These are phyloP conservation scores for Harpagoxenus sublaevis DNA, from an alignment of 2,888 invertebrate species.

Conservation along the genomic window DNA sequence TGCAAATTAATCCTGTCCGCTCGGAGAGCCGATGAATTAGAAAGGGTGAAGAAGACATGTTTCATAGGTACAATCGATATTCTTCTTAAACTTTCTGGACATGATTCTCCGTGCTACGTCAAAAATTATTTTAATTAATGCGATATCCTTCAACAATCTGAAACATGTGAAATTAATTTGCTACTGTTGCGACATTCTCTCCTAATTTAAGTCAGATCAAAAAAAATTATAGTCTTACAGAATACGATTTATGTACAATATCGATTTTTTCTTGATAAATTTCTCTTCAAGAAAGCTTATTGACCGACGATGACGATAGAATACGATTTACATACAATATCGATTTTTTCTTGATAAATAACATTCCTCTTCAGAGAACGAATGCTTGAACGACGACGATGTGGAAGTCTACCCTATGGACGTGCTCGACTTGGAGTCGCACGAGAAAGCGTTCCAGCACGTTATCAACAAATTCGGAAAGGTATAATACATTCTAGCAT, in stretches of 20 bases:
- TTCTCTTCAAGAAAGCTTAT: too few species aligned
- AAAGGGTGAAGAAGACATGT: constrained; percentile 90
- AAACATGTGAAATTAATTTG: neutral
- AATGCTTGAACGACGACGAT: constrained; percentile 87
- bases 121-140: neutral
- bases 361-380: constrained; percentile 64
- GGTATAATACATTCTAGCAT: constrained; percentile 77
- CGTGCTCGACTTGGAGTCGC: constrained; percentile 88
- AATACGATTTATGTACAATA: neutral
- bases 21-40: constrained; percentile 89
- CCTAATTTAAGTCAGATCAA: neutral
- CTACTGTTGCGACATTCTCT: neutral
- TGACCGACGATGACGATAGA: too few species aligned
- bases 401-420: constrained; percentile 91
- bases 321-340: neutral
- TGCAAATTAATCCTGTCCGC: constrained; percentile 91
- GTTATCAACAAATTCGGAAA: constrained; percentile 90
- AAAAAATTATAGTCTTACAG: neutral
- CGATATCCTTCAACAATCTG: neutral
- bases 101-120: neutral
- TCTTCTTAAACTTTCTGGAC: neutral
- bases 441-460: constrained; percentile 88
- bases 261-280: neutral
- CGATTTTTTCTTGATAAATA: constrained; percentile 3
- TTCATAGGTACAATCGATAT: constrained; percentile 82